Evolutionary conservation across 2,888 invertebrate genomes (phyloP), one percentile per base, ranked within the genome.

Genomic region (Smittia aterrima): DNA sequence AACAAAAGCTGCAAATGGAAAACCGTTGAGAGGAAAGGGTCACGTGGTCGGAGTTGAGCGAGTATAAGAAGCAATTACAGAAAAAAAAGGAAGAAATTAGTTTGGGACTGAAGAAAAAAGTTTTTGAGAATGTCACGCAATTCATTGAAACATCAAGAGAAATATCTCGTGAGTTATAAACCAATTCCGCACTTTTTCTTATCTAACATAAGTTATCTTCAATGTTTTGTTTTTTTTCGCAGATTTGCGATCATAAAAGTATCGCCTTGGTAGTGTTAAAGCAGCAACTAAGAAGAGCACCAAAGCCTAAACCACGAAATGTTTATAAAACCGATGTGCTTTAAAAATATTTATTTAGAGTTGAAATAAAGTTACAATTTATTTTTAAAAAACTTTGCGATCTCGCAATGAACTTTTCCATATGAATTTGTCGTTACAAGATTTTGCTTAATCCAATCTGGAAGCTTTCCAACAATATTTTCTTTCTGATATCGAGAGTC

Each of bases 81-180:
- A 85, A 87, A 38, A 86, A 96, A 77, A 89, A 93, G 3, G 96
- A 97, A 79, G 93, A 93, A 80, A 97, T 96, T 3, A 95, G 94
- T 75, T 90, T 89, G 76, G 89, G 92, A 75, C 87, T 98, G 38
- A 98, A 98, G 85, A 94, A 92, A 82, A 98, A 98, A 89, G 98
- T 98, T 66, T 98, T 96, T 82, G 94, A 96, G 80, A 97, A 98
- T 84, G 97, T 98, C 80, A 94, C 94, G 87, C 96, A 97, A 85
- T 98, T 98, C 81, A 98, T 98, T 80, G 97, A 98, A 82, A 97
- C 98, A 9, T 96, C 98, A 1, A 95, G 96, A 81, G 98, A 98
- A 85, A 97, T 98, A 82, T 96, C 97, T 77, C 95, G 90, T 89
- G 85, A 75, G 77, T 76, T 22, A 1, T 22, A 22, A 58, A 1